Evolutionary conservation across 2,113 vertebrate species (phyloP).

Genomic region (Carassius auratus): DNA sequence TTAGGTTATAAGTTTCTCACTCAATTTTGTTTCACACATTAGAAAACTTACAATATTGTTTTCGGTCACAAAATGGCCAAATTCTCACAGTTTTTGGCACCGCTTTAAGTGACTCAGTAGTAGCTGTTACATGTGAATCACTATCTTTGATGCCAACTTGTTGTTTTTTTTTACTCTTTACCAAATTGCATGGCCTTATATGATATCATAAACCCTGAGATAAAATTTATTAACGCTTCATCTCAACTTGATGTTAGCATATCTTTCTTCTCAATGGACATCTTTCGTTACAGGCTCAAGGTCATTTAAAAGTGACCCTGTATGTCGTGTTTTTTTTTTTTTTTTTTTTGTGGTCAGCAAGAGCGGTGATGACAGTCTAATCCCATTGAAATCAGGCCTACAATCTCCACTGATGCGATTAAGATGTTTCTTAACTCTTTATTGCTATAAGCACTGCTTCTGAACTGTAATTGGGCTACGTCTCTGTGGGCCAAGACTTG

Average conservation of each 20-base stretch:
- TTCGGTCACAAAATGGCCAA: neutral
- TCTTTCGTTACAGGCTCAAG: neutral
- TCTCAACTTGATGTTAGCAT: neutral
- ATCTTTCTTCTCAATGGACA: neutral
- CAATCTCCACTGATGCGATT: conserved; percentile 48
- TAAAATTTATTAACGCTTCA: neutral
- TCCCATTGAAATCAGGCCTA: conserved; percentile 38
- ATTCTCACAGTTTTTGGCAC: conserved; percentile 31
- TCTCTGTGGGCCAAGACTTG: neutral
- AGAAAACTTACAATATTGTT: neutral
- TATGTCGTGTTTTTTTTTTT: neutral
- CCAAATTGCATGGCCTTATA: neutral
- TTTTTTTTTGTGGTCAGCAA: neutral
- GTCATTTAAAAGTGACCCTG: neutral
- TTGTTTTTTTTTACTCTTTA: no score
- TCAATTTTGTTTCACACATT: neutral
- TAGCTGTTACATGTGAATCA: conserved; percentile 18
- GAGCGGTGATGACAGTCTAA: conserved; percentile 16
- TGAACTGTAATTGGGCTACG: neutral
- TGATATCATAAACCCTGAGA: neutral
- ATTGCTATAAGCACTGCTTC: neutral
- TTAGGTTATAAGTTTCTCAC: neutral
- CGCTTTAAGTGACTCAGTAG: conserved; percentile 8
- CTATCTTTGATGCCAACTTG: neutral
- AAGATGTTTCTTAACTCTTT: conserved; percentile 12